A percentile compares a stretch with the other conserved stretches of the same genome.
These are phyloP conservation scores for Dasysyrphus albostriatus DNA, from an alignment of 2,888 invertebrate genomes.

Conservation along the genomic window DNA sequence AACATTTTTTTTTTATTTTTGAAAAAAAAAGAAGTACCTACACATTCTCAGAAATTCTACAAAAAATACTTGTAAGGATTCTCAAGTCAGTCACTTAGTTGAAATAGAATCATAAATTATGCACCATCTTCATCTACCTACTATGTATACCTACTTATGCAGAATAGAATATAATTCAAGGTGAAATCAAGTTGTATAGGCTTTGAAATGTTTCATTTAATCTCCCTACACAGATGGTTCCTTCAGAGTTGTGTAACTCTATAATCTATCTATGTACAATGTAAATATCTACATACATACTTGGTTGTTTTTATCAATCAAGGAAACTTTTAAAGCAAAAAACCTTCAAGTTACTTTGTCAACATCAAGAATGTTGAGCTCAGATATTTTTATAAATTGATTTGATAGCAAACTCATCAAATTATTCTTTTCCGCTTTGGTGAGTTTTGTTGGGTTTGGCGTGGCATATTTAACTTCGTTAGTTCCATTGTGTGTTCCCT, in stretches of 20 bases:
- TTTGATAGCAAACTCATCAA: slow-evolving; percentile 15
- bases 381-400: slow-evolving; percentile 17
- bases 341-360: slow-evolving; percentile 2
- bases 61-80: slow-evolving; percentile 8
- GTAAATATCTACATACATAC: neutral
- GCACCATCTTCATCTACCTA: neutral
- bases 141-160: neutral
- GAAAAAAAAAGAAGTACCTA: neutral
- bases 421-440: slow-evolving; percentile 18
- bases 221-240: neutral
- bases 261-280: neutral
- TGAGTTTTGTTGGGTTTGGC: slow-evolving; percentile 28
- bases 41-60: neutral
- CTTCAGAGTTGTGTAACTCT: slow-evolving; percentile 1
- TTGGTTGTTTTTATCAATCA: neutral
- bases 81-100: neutral
- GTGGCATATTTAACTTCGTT: slow-evolving; percentile 1
- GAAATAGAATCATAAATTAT: slow-evolving; percentile 37
- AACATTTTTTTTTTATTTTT: neutral
- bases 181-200: slow-evolving; percentile 12
- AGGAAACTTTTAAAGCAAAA: neutral
- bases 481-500: no score
- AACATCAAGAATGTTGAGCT: slow-evolving; percentile 25
- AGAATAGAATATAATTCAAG: slow-evolving; percentile 22
- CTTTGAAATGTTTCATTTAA: slow-evolving; percentile 17